Conservation (phyloP, 2,888 invertebrate genomes). For the Rhamphomyia laevipes region DNA sequence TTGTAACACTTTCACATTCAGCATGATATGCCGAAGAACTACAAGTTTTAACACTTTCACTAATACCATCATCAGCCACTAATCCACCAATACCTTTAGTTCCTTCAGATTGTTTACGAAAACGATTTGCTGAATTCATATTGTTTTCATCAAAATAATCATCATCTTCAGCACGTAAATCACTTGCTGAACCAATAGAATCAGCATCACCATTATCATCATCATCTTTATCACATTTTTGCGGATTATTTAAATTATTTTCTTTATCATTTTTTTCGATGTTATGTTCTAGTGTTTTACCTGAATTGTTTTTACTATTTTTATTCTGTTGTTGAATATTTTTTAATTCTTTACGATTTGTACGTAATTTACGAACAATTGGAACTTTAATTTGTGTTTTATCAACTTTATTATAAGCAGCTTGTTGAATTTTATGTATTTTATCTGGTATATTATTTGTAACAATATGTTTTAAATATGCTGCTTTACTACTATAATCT, state of each 20-base stretch:
- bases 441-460: conserved; percentile 44
- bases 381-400: conserved; percentile 34
- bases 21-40: conserved; percentile 60
- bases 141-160: conserved; percentile 38
- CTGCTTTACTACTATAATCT: conserved; percentile 28
- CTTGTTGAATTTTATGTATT: conserved; percentile 39
- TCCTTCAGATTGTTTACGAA: conserved; percentile 25
- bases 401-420: conserved; percentile 43
- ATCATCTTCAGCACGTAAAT: conserved; percentile 47
- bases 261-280: conserved; percentile 16
- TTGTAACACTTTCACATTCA: conserved; percentile 57
- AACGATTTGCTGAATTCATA: conserved; percentile 26
- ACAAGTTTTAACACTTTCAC: conserved; percentile 53
- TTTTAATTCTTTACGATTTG: conserved; percentile 26
- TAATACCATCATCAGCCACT: conserved; percentile 42
- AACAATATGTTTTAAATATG: conserved; percentile 37
- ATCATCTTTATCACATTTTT: conserved; percentile 15
- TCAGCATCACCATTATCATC: conserved; percentile 47
- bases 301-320: conserved; percentile 21
- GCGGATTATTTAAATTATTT: conserved; percentile 11
- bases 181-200: conserved; percentile 62
- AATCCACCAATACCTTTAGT: conserved; percentile 13
- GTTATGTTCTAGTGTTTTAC: conserved; percentile 18
- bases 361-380: conserved; percentile 40
- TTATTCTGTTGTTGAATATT: conserved; percentile 23